Evolutionary conservation across 53 echinoderm and acorn worm genomes (phyloP).

Genomic region (Hippasteria phrygiana): DNA sequence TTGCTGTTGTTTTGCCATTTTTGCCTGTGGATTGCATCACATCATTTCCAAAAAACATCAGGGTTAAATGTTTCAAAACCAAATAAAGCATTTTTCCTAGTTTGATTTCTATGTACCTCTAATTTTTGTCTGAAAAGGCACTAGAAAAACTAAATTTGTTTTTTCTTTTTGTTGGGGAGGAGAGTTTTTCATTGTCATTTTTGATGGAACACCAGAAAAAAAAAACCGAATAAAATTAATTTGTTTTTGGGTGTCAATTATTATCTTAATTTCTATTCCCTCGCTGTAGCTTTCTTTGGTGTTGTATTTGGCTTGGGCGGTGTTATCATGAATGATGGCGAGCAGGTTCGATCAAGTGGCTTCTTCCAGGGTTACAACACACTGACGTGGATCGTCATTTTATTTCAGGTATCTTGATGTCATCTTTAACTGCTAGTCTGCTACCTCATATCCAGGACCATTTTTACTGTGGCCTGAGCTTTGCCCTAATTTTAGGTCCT

Average conservation of each 20-base stretch:
- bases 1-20: neutral
- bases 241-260: neutral
- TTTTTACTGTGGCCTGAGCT: too few relatives aligned
- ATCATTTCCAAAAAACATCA: too few relatives aligned
- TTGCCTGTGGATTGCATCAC: neutral
- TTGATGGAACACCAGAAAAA: too few relatives aligned
- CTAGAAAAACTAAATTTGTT: neutral
- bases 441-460: too few relatives aligned
- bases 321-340: slow-evolving; percentile 79
- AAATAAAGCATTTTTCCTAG: too few relatives aligned
- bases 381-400: slow-evolving; percentile 84
- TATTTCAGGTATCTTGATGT: slow-evolving; percentile 69
- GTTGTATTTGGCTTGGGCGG: slow-evolving; percentile 85
- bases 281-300: slow-evolving; percentile 81
- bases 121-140: neutral
- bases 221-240: too few relatives aligned
- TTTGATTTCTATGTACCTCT: too few relatives aligned
- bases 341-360: slow-evolving; percentile 70
- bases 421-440: too few relatives aligned
- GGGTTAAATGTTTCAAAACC: too few relatives aligned
- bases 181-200: neutral
- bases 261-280: neutral
- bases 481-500: too few relatives aligned
- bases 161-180: neutral
- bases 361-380: slow-evolving; percentile 89